A percentile compares a stretch with the other conserved stretches of the same genome.
phyloP scores from a whole-genome alignment of 2,888 invertebrate genomes.

The Heliothis peltigera region DNA sequence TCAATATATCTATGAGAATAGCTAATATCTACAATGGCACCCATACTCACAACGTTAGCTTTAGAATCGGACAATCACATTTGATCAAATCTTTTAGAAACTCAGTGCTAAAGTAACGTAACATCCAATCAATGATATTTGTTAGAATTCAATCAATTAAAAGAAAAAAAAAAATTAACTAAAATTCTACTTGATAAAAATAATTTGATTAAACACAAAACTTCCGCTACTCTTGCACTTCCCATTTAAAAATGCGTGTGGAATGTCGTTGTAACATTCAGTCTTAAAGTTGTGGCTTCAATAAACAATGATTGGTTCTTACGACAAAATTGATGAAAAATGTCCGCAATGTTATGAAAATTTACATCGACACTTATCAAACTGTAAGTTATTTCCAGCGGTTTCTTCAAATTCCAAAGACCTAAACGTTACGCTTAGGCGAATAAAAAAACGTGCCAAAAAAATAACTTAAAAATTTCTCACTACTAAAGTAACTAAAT shows the following conservation, averaged over 20 bases:
- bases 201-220: constrained; percentile 13
- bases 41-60: constrained; percentile 55
- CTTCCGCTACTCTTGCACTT: constrained; percentile 18
- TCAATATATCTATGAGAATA: constrained; percentile 45
- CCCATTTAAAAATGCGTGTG: constrained; percentile 71
- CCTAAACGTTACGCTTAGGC: neutral
- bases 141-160: neutral
- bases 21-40: constrained; percentile 70
- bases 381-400: neutral
- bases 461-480: constrained; percentile 24
- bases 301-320: constrained; percentile 10
- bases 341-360: neutral
- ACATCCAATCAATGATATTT: neutral
- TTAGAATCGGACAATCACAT: constrained; percentile 40
- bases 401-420: constrained; percentile 4
- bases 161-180: neutral
- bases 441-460: constrained; percentile 26
- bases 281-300: constrained; percentile 55
- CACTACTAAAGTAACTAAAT: constrained; percentile 30
- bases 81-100: constrained; percentile 7
- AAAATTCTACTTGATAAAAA: constrained; percentile 4
- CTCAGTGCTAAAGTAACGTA: constrained; percentile 22
- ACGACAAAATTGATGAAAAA: neutral
- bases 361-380: neutral
- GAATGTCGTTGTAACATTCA: constrained; percentile 76